These are phyloP conservation scores for Microctonus aethiopoides DNA, from an alignment of 2,888 invertebrate species.

Conservation along the genomic window DNA sequence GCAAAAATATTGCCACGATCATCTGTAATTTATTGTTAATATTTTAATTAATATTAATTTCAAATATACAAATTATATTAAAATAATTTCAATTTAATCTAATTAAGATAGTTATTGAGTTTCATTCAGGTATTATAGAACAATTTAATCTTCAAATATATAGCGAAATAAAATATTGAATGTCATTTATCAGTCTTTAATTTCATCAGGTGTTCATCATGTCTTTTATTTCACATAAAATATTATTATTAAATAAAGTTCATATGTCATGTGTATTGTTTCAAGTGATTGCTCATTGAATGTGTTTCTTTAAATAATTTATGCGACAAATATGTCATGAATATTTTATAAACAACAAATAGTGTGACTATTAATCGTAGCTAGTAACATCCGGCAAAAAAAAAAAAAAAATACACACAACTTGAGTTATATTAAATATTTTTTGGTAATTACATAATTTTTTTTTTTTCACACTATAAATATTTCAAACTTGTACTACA, in stretches of 20 bases:
- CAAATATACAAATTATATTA: neutral
- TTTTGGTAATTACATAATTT: too few relatives aligned
- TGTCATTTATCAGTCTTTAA: too few relatives aligned
- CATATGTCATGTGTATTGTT: neutral
- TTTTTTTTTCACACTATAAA: too few relatives aligned
- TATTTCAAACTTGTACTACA: too few relatives aligned
- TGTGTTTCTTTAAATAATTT: too few relatives aligned
- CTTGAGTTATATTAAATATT: neutral
- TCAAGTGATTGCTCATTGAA: too few relatives aligned
- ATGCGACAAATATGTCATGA: neutral
- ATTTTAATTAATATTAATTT: too few relatives aligned
- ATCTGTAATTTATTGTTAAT: conserved; percentile 47
- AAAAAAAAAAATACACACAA: neutral
- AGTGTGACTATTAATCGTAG: neutral
- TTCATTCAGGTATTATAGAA: neutral
- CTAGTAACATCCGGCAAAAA: neutral
- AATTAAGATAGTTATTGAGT: neutral
- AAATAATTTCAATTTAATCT: neutral
- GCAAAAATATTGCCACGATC: conserved; percentile 36
- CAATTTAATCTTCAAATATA: neutral
- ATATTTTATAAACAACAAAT: neutral
- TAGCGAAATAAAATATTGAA: neutral
- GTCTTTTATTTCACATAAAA: neutral
- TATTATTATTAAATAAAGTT: neutral
- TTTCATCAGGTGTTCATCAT: neutral